phyloP scores from a whole-genome alignment of 2,113 vertebrate genomes.

The Aptenodytes forsteri region DNA sequence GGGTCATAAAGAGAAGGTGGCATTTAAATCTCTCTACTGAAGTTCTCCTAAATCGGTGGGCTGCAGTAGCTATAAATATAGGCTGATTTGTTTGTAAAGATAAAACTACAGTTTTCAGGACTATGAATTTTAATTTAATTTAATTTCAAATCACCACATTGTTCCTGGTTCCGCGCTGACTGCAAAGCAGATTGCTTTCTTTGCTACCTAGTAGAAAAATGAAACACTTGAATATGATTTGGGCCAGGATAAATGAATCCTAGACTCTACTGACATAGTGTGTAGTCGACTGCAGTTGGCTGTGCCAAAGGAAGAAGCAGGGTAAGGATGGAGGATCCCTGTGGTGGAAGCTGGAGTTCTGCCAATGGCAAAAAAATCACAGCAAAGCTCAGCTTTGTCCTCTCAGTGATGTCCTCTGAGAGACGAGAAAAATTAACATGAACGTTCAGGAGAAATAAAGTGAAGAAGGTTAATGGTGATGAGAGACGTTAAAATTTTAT shows the following conservation, averaged over 20 bases:
- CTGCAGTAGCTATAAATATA: neutral
- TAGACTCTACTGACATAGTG: neutral
- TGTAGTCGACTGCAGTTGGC: neutral
- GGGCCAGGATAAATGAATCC: neutral
- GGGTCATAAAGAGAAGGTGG: neutral
- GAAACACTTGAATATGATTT: neutral
- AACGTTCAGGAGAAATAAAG: neutral
- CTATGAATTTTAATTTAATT: neutral
- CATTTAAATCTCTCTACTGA: neutral
- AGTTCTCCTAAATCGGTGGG: neutral
- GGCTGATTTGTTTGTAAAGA: neutral
- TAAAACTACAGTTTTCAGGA: neutral
- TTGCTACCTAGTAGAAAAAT: neutral
- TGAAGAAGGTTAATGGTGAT: neutral
- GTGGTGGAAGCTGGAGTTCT: neutral
- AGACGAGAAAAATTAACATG: neutral
- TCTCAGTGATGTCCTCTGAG: neutral
- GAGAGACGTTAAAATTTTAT: neutral
- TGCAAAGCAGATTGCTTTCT: neutral
- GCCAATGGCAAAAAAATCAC: neutral
- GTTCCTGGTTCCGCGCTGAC: neutral
- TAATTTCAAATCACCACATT: neutral
- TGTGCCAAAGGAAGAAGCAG: neutral
- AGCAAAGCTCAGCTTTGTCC: neutral
- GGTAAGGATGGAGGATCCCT: neutral